Evolutionary conservation across 2,888 invertebrate genomes (phyloP), one percentile per base, ranked within the genome.

Genomic region (Melieria picta): DNA sequence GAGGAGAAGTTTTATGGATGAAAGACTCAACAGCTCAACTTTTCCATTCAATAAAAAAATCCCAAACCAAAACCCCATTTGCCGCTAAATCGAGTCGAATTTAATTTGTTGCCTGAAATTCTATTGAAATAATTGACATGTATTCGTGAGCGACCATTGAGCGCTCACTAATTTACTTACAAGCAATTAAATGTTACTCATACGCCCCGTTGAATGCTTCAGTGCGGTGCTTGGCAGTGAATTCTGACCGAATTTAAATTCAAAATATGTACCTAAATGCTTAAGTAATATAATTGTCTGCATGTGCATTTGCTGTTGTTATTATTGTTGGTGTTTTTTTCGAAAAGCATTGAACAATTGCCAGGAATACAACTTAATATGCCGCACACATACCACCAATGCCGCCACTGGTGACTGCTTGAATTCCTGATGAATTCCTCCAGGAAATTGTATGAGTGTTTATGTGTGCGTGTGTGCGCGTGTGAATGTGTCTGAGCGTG

Each of bases 401-500:
- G 11, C 4, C 7, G 7, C 2, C 9, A 45, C 43, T 47, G n/a
- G 47, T 45, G 55, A 52, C 5, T 66, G 47, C 47, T 58, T 10
- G 48, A 66, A 66, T 66, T 16, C 66, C 57, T 30, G 4, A 66
- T 16, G n/a, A 48, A 47, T 58, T 57, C 47, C 47, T 66, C 73
- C 71, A 60, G 68, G 65, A 69, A 43, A 72, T 72, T 71, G 69
- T 52, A 43, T 65, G 69, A 42, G 66, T 69, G 75, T 72, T 70
- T 73, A 69, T 64, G 16, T 30, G 46, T 2, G 30, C 30, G 46
- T 65, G 69, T 42, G 66, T 69, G 75, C 73, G 72, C 73, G 69
- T 64, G 16, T 30, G 46, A 4, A 67, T 48, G 76, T 74, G 68
- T 75, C 71, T 66, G 69, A 77, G 69, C 65, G 56, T 48, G 58